These are phyloP conservation scores for Campoplex capitator DNA, from an alignment of 2,888 invertebrate species.

Conservation along the genomic window DNA sequence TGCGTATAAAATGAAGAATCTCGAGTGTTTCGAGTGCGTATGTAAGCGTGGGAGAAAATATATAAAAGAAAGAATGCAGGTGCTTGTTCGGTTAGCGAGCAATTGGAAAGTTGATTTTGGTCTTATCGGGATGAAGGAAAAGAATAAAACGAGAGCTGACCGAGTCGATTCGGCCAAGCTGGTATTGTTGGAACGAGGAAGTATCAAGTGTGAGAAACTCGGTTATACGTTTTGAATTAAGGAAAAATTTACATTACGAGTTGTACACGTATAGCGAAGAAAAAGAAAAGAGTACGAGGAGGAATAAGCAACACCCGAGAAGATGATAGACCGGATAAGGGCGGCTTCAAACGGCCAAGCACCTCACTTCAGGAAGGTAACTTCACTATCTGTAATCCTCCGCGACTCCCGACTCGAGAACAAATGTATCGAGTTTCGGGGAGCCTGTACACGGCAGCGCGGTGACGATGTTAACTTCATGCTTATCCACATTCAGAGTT, in stretches of 20 bases:
- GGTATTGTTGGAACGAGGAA: constrained; percentile 58
- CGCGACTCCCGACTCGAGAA: too few species aligned
- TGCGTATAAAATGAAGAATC: background rate
- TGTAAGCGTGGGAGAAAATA: background rate
- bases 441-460: background rate
- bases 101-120: background rate
- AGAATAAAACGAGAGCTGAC: background rate
- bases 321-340: background rate
- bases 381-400: constrained; percentile 20
- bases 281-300: too few species aligned
- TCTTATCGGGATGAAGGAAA: background rate
- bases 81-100: background rate
- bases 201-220: constrained; percentile 68
- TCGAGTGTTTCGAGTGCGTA: background rate
- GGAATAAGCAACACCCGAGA: background rate
- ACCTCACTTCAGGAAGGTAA: constrained; percentile 73
- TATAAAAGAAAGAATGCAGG: too few species aligned
- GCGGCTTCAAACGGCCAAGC: constrained; percentile 52
- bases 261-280: too few species aligned
- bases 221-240: background rate
- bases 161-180: constrained; percentile 54
- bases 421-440: constrained; percentile 60
- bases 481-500: background rate
- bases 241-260: background rate
- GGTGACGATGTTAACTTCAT: too few species aligned